Conservation (phyloP, 1,140 invertebrate genomes). For the Eumeta japonica region DNA sequence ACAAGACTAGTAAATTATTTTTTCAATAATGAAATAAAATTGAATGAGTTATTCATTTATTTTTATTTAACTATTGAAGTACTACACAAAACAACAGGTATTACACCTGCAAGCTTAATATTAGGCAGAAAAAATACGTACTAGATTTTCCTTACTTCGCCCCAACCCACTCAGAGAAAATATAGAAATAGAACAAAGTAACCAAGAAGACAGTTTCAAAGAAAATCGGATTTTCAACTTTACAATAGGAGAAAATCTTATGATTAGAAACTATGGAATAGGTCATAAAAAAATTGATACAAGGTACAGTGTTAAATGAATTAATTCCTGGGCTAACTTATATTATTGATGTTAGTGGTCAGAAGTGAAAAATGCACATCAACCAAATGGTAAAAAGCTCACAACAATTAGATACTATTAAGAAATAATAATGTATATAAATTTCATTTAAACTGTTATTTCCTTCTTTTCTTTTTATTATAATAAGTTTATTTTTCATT, state of each 20-base stretch:
- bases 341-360: conserved; percentile 1
- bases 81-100: neutral
- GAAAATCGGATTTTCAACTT: too few species aligned
- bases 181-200: neutral
- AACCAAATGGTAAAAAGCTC: conserved; percentile 1
- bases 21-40: too few species aligned
- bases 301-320: neutral
- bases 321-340: neutral
- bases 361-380: too few species aligned
- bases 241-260: neutral
- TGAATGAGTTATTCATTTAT: neutral
- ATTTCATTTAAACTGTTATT: too few species aligned
- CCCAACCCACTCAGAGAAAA: neutral
- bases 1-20: too few species aligned
- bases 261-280: neutral
- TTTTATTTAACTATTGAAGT: conserved; percentile 1
- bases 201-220: neutral
- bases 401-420: too few species aligned
- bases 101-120: neutral
- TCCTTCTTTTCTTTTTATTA: too few species aligned
- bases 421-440: too few species aligned
- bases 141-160: neutral
- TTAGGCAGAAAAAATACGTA: neutral
- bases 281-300: neutral
- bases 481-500: too few species aligned